Conservation (phyloP, 2,888 invertebrate species). For the Eledona agricola region DNA sequence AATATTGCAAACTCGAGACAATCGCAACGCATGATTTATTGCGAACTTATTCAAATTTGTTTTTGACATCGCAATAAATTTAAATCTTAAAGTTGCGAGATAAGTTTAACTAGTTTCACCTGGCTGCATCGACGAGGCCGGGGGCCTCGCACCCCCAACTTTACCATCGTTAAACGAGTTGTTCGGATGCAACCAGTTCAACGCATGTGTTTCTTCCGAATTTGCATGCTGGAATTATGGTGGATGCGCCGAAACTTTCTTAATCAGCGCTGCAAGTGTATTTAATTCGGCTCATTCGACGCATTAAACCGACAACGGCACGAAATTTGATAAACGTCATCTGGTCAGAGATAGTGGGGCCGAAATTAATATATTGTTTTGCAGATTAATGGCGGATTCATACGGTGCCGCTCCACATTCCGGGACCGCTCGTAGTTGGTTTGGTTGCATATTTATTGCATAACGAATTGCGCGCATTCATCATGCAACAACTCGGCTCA, state of each 20-base stretch:
- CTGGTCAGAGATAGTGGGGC: constrained; percentile 2
- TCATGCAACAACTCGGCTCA: constrained; percentile 15
- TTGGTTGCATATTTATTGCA: constrained; percentile 31
- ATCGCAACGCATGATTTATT: constrained; percentile 18
- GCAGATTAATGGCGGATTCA: constrained; percentile 21
- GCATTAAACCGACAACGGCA: constrained; percentile 7
- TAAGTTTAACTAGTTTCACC: constrained; percentile 33
- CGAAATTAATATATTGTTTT: constrained; percentile 21
- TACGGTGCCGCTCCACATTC: constrained; percentile 15
- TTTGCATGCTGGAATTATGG: constrained; percentile 51
- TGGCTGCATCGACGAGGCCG: constrained; percentile 19
- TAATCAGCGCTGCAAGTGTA: constrained; percentile 43
- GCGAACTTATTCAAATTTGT: constrained; percentile 4
- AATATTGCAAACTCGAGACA: no score
- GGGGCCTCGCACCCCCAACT: constrained; percentile 20
- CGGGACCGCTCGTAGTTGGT: constrained; percentile 14
- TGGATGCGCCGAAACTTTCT: constrained; percentile 49
- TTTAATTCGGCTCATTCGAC: neutral
- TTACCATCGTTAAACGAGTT: constrained; percentile 20
- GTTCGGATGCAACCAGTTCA: constrained; percentile 31
- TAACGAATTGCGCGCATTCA: constrained; percentile 27
- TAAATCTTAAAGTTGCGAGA: constrained; percentile 26
- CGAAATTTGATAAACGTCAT: constrained; percentile 10
- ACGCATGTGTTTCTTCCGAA: constrained; percentile 46
- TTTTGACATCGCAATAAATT: constrained; percentile 25